phyloP scores from a whole-genome alignment of 2,888 invertebrate genomes.

The Gasteruption jaculator region DNA sequence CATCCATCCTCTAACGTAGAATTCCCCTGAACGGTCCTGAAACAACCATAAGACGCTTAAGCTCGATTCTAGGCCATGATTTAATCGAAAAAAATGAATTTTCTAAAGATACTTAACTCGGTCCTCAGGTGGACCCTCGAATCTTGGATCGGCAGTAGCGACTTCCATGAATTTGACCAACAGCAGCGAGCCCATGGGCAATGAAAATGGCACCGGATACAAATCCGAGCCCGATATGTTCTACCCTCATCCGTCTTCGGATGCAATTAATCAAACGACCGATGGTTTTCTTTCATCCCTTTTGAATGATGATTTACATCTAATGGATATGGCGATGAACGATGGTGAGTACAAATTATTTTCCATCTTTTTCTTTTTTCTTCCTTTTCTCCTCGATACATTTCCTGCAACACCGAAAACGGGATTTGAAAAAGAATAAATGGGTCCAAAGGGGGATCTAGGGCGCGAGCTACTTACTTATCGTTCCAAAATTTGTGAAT shows the following conservation, averaged over 20 bases:
- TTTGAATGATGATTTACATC: conserved; percentile 80
- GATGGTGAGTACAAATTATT: conserved; percentile 63
- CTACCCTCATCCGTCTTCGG: conserved; percentile 59
- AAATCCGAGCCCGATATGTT: conserved; percentile 74
- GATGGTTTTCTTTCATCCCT: conserved; percentile 87
- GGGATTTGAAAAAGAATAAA: conserved; percentile 5
- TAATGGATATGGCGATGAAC: conserved; percentile 89
- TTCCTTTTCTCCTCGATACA: conserved; percentile 1
- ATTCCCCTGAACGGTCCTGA: background rate
- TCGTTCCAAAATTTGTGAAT: too few species aligned
- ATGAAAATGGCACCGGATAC: conserved; percentile 58
- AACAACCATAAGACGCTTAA: background rate
- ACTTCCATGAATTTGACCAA: conserved; percentile 77
- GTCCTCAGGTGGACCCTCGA: conserved; percentile 52
- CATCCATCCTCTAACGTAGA: background rate
- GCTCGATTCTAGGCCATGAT: conserved; percentile 5
- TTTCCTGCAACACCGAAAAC: background rate
- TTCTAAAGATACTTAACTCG: conserved; percentile 12
- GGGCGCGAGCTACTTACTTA: too few species aligned
- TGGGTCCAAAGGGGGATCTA: too few species aligned
- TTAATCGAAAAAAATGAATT: conserved; percentile 2
- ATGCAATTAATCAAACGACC: conserved; percentile 68
- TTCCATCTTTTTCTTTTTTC: conserved; percentile 8
- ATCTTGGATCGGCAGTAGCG: conserved; percentile 70
- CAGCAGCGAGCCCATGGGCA: conserved; percentile 65